A percentile compares a stretch with the other conserved stretches of the same genome.
phyloP scores from a whole-genome alignment of 2,113 vertebrate species.

The Microtus pennsylvanicus region DNA sequence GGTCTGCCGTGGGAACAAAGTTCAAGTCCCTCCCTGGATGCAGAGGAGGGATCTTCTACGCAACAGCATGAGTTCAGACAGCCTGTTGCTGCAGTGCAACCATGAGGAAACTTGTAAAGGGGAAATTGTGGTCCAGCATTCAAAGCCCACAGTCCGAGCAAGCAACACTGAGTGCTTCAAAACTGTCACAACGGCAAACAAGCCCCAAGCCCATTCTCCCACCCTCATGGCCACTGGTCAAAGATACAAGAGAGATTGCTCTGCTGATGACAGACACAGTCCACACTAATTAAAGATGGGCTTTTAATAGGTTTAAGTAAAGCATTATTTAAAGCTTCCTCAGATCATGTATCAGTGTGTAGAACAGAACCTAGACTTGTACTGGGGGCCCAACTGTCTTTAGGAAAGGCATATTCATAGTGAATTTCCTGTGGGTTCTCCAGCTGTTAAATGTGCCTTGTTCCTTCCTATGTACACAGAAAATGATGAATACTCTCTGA shows the following conservation, averaged over 20 bases:
- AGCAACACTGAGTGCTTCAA: fast-evolving
- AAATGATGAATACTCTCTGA: neutral
- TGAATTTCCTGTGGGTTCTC: neutral
- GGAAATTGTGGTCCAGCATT: constrained; percentile 65
- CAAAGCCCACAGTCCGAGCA: neutral
- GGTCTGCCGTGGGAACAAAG: neutral
- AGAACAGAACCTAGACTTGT: constrained; percentile 12
- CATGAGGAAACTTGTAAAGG: constrained; percentile 39
- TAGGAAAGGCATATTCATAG: neutral
- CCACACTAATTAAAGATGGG: neutral
- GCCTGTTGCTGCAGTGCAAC: neutral
- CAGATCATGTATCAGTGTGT: neutral
- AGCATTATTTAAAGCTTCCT: constrained; percentile 2
- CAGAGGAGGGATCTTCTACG: neutral
- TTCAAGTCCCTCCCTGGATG: neutral
- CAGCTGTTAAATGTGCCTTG: neutral
- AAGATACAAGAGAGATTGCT: neutral
- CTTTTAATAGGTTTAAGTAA: neutral
- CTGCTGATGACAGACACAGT: neutral
- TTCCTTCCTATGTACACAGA: neutral
- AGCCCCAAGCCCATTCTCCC: too few relatives aligned
- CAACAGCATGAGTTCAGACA: neutral
- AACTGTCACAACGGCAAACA: neutral
- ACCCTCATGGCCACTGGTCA: neutral
- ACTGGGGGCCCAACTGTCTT: neutral